phyloP scores from a whole-genome alignment of 2,888 invertebrate genomes.

The Orchesella flavescens region DNA sequence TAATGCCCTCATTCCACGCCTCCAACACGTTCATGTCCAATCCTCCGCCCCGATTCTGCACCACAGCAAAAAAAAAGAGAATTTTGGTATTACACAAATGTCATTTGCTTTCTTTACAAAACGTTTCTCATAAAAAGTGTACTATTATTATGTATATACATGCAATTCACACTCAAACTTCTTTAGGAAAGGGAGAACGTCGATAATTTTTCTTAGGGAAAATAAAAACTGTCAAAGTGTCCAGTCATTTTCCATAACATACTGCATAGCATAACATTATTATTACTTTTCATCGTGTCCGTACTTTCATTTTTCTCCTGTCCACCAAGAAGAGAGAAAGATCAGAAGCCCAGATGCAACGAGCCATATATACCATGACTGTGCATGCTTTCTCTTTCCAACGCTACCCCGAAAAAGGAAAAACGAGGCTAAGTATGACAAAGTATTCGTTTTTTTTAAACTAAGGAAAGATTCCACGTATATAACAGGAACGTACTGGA shows the following conservation, averaged over 20 bases:
- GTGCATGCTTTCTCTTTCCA: background rate
- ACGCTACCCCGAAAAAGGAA: no score
- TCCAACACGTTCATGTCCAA: constrained; percentile 97
- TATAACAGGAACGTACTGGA: no score
- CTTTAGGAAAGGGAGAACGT: background rate
- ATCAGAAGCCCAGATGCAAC: no score
- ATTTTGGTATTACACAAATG: background rate
- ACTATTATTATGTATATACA: no score
- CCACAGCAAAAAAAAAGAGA: constrained; percentile 64
- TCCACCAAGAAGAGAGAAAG: no score
- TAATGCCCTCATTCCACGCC: constrained; percentile 95
- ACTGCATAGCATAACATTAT: constrained; percentile 43
- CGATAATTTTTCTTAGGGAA: constrained; percentile 50
- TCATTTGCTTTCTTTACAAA: background rate
- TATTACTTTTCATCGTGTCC: background rate
- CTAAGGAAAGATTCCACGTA: constrained; percentile 3
- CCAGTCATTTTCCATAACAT: constrained; percentile 57
- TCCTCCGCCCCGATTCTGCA: constrained; percentile 90
- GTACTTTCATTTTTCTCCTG: no score
- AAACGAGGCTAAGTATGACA: constrained; percentile 51
- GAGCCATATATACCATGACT: background rate
- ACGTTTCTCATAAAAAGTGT: no score
- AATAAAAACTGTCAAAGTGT: constrained; percentile 60
- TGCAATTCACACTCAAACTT: no score
- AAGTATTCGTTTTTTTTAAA: constrained; percentile 40